Percentiles rank a stretch among this genome's conserved stretches.
These are phyloP conservation scores for Danaus chrysippus DNA, from an alignment of 2,888 invertebrate species.

Conservation along the genomic window DNA sequence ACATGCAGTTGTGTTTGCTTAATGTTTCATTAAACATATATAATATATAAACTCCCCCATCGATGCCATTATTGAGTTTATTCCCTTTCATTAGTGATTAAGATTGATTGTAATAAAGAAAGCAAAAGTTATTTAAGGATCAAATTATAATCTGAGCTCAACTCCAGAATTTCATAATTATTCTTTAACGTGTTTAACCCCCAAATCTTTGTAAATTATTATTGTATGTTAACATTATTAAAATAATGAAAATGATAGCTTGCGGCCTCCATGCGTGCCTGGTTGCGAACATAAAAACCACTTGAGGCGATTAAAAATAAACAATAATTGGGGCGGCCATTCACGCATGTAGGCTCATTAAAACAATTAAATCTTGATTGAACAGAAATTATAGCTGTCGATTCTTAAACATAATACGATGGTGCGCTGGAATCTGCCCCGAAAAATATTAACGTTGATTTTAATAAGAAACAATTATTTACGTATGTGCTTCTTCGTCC, in stretches of 20 bases:
- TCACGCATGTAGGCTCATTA: constrained; percentile 79
- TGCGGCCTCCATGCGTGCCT: constrained; percentile 71
- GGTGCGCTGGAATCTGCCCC: constrained; percentile 71
- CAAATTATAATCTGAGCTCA: constrained; percentile 66
- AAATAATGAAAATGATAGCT: constrained; percentile 79
- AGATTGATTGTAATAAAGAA: constrained; percentile 35
- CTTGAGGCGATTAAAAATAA: constrained; percentile 79
- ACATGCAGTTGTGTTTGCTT: too few species aligned
- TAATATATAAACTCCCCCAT: too few species aligned
- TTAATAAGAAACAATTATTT: constrained; percentile 79
- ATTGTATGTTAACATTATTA: constrained; percentile 79
- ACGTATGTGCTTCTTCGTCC: constrained; percentile 69
- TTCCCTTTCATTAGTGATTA: background rate
- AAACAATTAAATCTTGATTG: constrained; percentile 80
- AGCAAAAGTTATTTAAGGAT: constrained; percentile 52
- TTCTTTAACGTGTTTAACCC: constrained; percentile 76
- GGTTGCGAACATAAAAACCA: constrained; percentile 77
- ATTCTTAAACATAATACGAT: constrained; percentile 77
- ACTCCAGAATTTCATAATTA: constrained; percentile 71
- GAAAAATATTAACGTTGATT: constrained; percentile 77
- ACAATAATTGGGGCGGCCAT: constrained; percentile 79
- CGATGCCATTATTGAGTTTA: background rate
- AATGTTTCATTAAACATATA: too few species aligned
- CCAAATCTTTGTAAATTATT: constrained; percentile 79
- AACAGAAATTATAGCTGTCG: constrained; percentile 80